Conservation (phyloP, 1,140 invertebrate species). For the Pinna nobilis region DNA sequence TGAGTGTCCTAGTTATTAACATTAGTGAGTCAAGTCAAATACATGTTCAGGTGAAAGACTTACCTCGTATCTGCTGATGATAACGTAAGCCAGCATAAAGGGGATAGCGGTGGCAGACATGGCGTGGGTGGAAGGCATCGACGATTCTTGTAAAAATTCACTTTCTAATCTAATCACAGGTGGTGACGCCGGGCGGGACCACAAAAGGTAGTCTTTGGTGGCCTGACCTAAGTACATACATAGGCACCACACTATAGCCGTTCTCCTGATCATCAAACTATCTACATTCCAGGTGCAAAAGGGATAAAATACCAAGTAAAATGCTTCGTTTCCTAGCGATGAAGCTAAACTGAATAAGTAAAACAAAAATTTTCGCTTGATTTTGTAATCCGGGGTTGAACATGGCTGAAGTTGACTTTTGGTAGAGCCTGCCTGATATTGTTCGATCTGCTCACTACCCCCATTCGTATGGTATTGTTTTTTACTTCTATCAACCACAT, state of each 20-base stretch:
- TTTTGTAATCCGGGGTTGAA: too few relatives aligned
- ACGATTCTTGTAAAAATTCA: conserved; percentile 91
- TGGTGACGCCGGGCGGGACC: conserved; percentile 85
- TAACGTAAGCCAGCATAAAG: conserved; percentile 87
- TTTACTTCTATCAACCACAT: neutral
- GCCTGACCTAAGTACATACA: conserved; percentile 85
- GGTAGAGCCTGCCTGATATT: neutral
- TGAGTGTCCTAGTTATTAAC: too few relatives aligned
- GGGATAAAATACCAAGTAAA: conserved; percentile 90
- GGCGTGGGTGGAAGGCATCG: conserved; percentile 95
- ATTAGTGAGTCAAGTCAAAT: too few relatives aligned
- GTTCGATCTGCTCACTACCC: neutral
- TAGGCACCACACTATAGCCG: conserved; percentile 88
- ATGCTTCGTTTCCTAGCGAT: conserved; percentile 89
- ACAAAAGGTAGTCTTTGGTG: conserved; percentile 87
- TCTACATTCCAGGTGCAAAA: conserved; percentile 94
- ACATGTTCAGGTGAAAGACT: conserved; percentile 30
- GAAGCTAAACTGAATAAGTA: conserved; percentile 90
- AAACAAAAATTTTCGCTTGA: conserved; percentile 82
- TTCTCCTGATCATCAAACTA: conserved; percentile 73
- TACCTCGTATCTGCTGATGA: conserved; percentile 88
- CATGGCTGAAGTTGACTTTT: too few relatives aligned
- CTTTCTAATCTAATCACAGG: conserved; percentile 88
- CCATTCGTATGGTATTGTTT: neutral
- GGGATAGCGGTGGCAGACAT: conserved; percentile 92